Base-by-base conservation (phyloP, 92 coral and sea anemone genomes). In the Nematostella vectensis region DNA sequence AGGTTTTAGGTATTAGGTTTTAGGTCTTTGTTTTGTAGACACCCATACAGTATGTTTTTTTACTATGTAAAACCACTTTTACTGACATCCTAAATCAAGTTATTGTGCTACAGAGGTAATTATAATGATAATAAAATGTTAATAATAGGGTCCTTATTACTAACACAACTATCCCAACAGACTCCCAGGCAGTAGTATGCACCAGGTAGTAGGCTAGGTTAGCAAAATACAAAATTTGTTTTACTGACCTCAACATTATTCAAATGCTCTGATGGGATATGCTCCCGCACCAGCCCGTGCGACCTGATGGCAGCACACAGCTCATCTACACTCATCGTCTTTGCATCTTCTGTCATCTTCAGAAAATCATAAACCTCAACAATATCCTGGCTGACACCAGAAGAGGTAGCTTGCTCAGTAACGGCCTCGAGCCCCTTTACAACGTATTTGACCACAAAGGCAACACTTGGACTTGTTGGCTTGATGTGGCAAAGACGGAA, bases 401-500 rank as follows among this genome's bases (percentile, higher is more conserved):
- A 54, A 11, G 37, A 22, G 15, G 65, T 68, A 23, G 86, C 89
- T 31, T 80, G 88, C 12, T 57, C 50, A 50, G 63, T 48, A 37
- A 93, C 74, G 0, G 77, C 71, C 6, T 75, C 88, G 67, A 82
- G 38, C 74, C 99, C 59, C 67, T 70, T 84, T 18, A 93, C 53
- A 1, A 93, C 74, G 61, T 67, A 82, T 72, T 75, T 89, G 31
- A 87, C 74, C 11, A 81, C 76, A 52, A 85, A 76, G 17, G 50
- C 58, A 4, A 62, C 25, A 11, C 63, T 58, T 0, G 72, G 12
- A 1, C 65, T 50, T 0, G 18, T 30, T 0, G 99, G 85, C 52
- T 85, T 86, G 27, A 93, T 71, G 82, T 93, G 99, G 50, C 87
- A 78, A 1, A 93, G 67, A 3, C 93, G 77, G 58, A 83, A 77